phyloP scores from a whole-genome alignment of 1,140 invertebrate genomes.

The Phocides pigmalion region DNA sequence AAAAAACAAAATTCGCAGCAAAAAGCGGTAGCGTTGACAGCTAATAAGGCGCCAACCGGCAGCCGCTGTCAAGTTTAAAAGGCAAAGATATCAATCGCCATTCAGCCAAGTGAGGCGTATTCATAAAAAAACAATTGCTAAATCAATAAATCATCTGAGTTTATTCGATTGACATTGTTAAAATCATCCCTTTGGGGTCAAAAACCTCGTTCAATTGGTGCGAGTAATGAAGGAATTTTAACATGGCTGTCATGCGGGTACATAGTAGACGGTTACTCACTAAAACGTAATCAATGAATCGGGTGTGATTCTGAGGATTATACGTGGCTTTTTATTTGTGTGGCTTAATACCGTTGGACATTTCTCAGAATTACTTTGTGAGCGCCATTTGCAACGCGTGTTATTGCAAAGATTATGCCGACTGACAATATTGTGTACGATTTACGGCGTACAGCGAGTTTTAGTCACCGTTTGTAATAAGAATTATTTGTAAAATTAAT shows the following conservation, averaged over 20 bases:
- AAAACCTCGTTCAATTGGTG: slow-evolving; percentile 67
- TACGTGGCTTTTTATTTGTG: slow-evolving; percentile 8
- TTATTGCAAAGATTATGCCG: slow-evolving; percentile 11
- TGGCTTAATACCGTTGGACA: slow-evolving; percentile 12
- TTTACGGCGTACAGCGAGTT: slow-evolving; percentile 1
- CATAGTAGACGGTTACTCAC: slow-evolving; percentile 32
- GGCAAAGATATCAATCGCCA: slow-evolving; percentile 35
- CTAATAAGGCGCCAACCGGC: slow-evolving; percentile 20
- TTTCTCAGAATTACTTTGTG: slow-evolving; percentile 22
- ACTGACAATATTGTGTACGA: slow-evolving; percentile 11
- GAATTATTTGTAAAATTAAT: neutral
- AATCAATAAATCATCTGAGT: slow-evolving; percentile 54
- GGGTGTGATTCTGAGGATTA: slow-evolving; percentile 28
- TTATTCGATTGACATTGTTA: slow-evolving; percentile 60
- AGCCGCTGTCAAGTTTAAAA: slow-evolving; percentile 24
- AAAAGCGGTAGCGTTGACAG: slow-evolving; percentile 18
- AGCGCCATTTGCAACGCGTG: neutral
- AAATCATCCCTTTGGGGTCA: slow-evolving; percentile 66
- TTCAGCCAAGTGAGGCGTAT: slow-evolving; percentile 34
- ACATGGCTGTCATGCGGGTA: slow-evolving; percentile 55
- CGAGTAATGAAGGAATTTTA: slow-evolving; percentile 58
- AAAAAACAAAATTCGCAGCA: slow-evolving; percentile 16
- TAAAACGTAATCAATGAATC: slow-evolving; percentile 31
- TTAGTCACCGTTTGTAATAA: neutral
- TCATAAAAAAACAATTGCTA: slow-evolving; percentile 36